Base-by-base conservation (phyloP, 64 coral and sea anemone genomes). In the Montipora foliosa region DNA sequence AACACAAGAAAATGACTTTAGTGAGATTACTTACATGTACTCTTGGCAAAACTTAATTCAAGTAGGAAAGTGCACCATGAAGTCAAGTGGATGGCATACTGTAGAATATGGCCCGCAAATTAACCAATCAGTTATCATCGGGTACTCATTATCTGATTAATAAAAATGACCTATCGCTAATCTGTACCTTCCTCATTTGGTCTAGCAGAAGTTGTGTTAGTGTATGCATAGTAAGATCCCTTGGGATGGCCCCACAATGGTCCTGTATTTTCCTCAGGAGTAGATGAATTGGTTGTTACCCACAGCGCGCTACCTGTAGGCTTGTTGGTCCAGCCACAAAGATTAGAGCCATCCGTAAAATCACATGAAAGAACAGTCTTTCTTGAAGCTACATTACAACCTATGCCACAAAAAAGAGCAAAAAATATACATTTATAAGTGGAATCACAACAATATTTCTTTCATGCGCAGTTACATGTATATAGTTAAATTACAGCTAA, bases 241-340 rank as follows among this genome's bases (percentile, higher is more conserved):
- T 82, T 92, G 16, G 96, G 96, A 49, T 95, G 77, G 12, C 96
- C 96, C 96, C 92, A 97, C 62, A 74, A 46, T 3, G 96, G 96
- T 52, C 96, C 96, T 89, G 92, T 97, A 17, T 95, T 89, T n/a
- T 16, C 7, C 5, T 29, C 57, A 6, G 89, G 89, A 14, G 96
- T 97, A 4, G 82, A 47, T 22, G 76, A 49, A 19, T 92, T 97
- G 20, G 89, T 95, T 66, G 82, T 77, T 4, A 88, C 77, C 96
- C 96, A 97, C 22, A 94, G 71, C 1, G 13, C 5, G 12, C 21
- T 48, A n/a, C 16, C 60, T 15, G 7, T n/a, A 4, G 8, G 76
- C 69, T 5, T 37, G 64, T 8, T 46, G 0, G 22, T 97, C 96
- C 96, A 97, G 14, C 84, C 89, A 95, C 96, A 97, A 20, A 95